Percentiles rank a stretch among this genome's conserved stretches.
Evolutionary conservation across 2,113 vertebrate species (phyloP).

Genomic region (Protobothrops flavoviridis): DNA sequence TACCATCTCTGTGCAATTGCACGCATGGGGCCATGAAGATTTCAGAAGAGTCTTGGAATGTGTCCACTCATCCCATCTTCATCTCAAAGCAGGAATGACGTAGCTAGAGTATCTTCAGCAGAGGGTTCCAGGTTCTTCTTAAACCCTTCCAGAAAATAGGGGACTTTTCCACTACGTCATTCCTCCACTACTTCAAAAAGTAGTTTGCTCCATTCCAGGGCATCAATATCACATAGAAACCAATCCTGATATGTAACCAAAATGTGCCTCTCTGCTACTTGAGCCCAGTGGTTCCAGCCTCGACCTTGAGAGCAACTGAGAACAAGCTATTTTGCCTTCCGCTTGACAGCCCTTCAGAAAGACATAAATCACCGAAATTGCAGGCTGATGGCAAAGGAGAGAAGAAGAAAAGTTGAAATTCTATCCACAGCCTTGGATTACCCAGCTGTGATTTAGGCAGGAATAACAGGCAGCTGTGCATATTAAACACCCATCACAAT

Average conservation of each 20-base stretch:
- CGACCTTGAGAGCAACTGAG: background rate
- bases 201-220: background rate
- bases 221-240: background rate
- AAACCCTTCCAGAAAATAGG: background rate
- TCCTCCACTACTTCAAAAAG: background rate
- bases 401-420: slow-evolving; percentile 22
- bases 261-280: background rate
- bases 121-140: background rate
- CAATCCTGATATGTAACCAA: background rate
- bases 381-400: background rate
- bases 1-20: background rate
- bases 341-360: background rate
- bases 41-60: background rate
- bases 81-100: background rate
- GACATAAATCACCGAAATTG: background rate
- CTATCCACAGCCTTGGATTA: background rate
- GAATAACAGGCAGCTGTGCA: slow-evolving; percentile 48
- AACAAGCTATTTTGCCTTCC: background rate
- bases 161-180: background rate
- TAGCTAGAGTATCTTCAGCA: background rate
- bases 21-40: background rate
- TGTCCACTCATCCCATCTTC: background rate
- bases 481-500: slow-evolving; percentile 59
- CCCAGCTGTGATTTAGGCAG: slow-evolving; percentile 42
- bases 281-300: background rate